Evolutionary conservation across 2,113 vertebrate species (phyloP), one percentile per base, ranked within the genome.

Genomic region (Morone chrysops): DNA sequence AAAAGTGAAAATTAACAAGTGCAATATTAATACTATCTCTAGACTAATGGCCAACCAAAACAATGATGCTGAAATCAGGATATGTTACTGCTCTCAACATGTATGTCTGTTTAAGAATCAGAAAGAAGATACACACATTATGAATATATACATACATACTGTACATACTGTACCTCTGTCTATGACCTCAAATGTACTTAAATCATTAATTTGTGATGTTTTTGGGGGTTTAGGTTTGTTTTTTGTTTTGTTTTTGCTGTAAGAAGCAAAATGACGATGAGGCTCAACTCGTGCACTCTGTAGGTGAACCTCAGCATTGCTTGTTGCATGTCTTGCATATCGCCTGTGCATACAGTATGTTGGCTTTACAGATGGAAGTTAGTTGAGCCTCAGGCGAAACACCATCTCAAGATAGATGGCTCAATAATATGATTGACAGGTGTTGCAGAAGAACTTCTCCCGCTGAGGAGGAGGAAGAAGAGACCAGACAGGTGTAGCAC

Each of bases 371-470:
- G 66, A 82, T 60, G 65, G 57, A 18, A 50, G 36, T 70, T 69
- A 63, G 43, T 63, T 82, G 45, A 5, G 67, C 83, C 73, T 80
- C 5, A 41, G 91, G 82, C 73, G 3, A 66, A 61, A 40, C 51
- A 59, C 57, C 73, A 43, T 63, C 31, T 77, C 70, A 45, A 22
- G 54, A 75, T 22, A 41, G 71, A 78, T 60, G 45, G 45, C 54
- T 71, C 62, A 70, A 82, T 83, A 74, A 25, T 10, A 63, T 87
- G 88, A 91, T 6, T 89, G 92, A 82, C 79, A 85, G 36, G 63
- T 43, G 59, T 17, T 66, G 25, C 38, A 51, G 62, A 63, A 71
- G 20, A 79, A 18, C 17, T 81, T 68, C 16, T 65, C 16, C 22
- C 68, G 70, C 54, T 76, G 68, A 73, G 36, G 70, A 66, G 38